These are phyloP conservation scores for Drosophila hydei DNA, from an alignment of 1,140 invertebrate genomes.

Conservation along the genomic window DNA sequence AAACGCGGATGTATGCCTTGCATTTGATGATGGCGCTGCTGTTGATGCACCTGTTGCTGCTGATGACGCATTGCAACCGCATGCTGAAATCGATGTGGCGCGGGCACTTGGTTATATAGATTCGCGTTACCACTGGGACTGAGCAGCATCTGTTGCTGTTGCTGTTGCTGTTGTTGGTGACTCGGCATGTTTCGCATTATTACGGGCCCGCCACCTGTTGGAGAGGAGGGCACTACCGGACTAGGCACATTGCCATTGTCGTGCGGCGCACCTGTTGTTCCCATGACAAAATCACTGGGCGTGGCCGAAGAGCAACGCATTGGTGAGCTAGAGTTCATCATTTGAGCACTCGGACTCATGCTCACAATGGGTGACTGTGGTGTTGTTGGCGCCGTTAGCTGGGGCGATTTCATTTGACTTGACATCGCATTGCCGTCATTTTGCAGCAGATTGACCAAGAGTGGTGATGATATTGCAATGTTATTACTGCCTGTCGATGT, in stretches of 20 bases:
- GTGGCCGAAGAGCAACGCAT: conserved; percentile 63
- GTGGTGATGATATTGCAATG: conserved; percentile 90
- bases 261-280: conserved; percentile 42
- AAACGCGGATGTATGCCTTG: conserved; percentile 64
- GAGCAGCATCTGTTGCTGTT: conserved; percentile 64
- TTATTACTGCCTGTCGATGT: conserved; percentile 71
- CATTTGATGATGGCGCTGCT: conserved; percentile 70
- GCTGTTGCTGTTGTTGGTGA: conserved; percentile 71
- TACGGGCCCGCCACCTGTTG: conserved; percentile 52
- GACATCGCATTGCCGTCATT: conserved; percentile 88
- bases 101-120: conserved; percentile 69
- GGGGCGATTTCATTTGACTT: conserved; percentile 72
- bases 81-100: conserved; percentile 71
- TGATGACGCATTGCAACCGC: conserved; percentile 46
- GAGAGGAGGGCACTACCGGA: conserved; percentile 69
- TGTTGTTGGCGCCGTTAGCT: conserved; percentile 47
- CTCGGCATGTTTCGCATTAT: conserved; percentile 72
- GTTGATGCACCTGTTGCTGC: conserved; percentile 68
- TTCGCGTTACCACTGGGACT: conserved; percentile 66
- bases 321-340: conserved; percentile 69
- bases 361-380: conserved; percentile 61
- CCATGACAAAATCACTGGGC: conserved; percentile 60
- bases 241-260: conserved; percentile 58
- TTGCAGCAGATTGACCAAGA: conserved; percentile 95
- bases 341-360: conserved; percentile 74